These are phyloP conservation scores for Pseudococcus jackbeardsleyi DNA, from an alignment of 2,888 invertebrate species.

Conservation along the genomic window DNA sequence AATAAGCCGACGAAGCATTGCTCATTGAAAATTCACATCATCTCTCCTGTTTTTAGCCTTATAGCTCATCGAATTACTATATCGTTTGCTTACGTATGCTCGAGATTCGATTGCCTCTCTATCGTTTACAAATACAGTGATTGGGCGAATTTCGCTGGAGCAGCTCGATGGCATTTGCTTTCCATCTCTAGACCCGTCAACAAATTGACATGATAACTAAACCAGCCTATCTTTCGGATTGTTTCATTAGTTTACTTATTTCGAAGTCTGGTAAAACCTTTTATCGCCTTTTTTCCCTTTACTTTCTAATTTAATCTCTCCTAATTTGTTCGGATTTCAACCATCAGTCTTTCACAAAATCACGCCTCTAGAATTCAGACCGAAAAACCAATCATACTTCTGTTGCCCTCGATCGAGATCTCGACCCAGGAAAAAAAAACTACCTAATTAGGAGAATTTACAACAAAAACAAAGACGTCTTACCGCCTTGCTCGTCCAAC, in stretches of 20 bases:
- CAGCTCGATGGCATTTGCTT: background rate
- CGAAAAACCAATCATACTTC: no score
- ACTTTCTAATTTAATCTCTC: background rate
- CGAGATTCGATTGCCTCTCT: background rate
- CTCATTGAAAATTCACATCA: slow-evolving; percentile 39
- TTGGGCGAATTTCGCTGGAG: background rate
- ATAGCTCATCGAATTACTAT: slow-evolving; percentile 20
- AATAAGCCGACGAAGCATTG: slow-evolving; percentile 38
- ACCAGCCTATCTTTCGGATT: background rate
- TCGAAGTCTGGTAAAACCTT: slow-evolving; percentile 1
- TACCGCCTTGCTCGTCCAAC: slow-evolving; percentile 99
- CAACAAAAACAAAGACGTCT: slow-evolving; percentile 72
- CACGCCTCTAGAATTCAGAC: background rate
- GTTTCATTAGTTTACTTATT: background rate
- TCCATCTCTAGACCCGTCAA: background rate
- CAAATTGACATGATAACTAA: slow-evolving; percentile 22
- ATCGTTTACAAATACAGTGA: background rate
- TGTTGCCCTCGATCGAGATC: no score
- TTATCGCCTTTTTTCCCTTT: background rate
- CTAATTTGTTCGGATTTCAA: background rate
- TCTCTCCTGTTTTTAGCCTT: background rate
- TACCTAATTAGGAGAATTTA: slow-evolving; percentile 11
- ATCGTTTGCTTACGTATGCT: slow-evolving; percentile 32
- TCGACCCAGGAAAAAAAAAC: background rate
- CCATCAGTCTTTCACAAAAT: background rate